Percentiles rank a stretch among this genome's conserved stretches.
Evolutionary conservation across 2,113 vertebrate species (phyloP).

Genomic region (Prionailurus viverrinus): DNA sequence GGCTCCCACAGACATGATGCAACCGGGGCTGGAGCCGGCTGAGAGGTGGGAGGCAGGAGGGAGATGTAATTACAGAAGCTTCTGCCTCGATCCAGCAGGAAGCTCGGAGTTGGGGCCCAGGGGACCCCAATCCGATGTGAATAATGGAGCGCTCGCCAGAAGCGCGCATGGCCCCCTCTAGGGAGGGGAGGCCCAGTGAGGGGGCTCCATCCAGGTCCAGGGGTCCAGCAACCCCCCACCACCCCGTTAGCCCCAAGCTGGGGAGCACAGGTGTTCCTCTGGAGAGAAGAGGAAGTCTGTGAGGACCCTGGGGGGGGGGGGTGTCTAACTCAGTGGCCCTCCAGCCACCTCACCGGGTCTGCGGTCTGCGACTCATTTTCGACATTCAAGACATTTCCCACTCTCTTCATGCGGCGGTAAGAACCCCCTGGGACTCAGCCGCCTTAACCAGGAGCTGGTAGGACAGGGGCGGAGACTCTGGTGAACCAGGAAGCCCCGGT

Average conservation of each 20-base stretch:
- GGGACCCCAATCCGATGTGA: constrained; percentile 69
- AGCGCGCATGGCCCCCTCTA: accelerated
- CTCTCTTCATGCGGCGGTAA: neutral
- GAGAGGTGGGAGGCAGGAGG: constrained; percentile 60
- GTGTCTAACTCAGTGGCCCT: neutral
- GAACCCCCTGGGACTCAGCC: neutral
- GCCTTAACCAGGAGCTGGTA: neutral
- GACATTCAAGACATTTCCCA: neutral
- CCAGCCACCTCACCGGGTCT: neutral
- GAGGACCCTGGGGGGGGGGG: too few relatives aligned
- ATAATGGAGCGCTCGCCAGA: constrained; percentile 55
- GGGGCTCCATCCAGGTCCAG: neutral
- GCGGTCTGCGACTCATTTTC: neutral
- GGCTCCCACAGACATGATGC: constrained; percentile 80
- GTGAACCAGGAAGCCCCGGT: neutral
- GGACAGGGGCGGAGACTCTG: neutral
- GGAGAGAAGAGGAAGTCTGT: neutral
- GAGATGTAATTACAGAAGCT: constrained; percentile 77
- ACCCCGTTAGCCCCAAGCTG: neutral
- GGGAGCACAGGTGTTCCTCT: neutral
- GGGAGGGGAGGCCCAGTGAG: neutral
- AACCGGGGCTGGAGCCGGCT: constrained; percentile 60
- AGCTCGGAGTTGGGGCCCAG: constrained; percentile 74
- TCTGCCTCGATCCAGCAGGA: constrained; percentile 57
- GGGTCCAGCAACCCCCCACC: too few relatives aligned